A percentile compares a stretch with the other conserved stretches of the same genome.
Evolutionary conservation across 2,113 vertebrate genomes (phyloP).

Genomic region (Ceyx cyanopectus): DNA sequence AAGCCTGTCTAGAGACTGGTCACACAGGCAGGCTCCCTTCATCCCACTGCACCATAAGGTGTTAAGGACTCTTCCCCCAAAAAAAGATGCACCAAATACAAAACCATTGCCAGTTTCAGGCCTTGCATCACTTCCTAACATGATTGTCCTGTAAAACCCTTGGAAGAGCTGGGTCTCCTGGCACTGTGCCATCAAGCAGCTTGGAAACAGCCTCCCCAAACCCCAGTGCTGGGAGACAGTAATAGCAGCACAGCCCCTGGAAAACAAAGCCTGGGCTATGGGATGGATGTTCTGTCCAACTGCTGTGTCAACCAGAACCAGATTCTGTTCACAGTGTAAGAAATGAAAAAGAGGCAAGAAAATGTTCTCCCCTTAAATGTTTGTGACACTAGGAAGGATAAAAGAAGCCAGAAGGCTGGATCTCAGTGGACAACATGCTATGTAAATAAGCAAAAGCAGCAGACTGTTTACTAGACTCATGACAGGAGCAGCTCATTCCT

Average conservation of each 20-base stretch:
- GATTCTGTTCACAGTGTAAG: neutral
- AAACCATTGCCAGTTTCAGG: neutral
- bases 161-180: neutral
- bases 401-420: neutral
- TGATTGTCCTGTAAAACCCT: neutral
- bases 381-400: neutral
- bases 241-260: neutral
- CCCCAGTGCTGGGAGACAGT: neutral
- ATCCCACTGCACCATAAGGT: neutral
- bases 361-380: neutral
- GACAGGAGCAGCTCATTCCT: neutral
- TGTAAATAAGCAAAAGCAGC: neutral
- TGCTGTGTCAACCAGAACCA: neutral
- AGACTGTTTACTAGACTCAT: neutral
- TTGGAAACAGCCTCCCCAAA: neutral
- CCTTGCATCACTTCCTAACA: neutral
- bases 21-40: neutral
- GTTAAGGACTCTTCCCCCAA: neutral
- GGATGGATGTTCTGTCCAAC: rapidly evolving
- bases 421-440: neutral
- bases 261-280: neutral
- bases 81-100: neutral
- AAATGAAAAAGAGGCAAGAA: neutral
- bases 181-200: neutral
- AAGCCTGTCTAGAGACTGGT: neutral